Evolutionary conservation across 2,888 invertebrate species (phyloP), one percentile per base, ranked within the genome.

Genomic region (Ptychoptera contaminata): DNA sequence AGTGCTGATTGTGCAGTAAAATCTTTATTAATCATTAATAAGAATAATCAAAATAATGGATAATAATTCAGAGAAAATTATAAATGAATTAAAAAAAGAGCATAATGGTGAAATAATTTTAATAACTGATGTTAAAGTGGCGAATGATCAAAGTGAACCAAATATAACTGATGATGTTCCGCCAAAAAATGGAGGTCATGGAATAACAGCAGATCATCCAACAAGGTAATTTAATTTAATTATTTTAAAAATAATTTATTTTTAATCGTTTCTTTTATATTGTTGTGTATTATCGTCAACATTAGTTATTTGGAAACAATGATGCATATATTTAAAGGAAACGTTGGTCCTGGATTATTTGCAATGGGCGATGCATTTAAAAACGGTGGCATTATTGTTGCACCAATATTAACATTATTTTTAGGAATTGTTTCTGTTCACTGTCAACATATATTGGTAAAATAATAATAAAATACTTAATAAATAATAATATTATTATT

Each of bases 301-400:
- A 46, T 42, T 63, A 92, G 92, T 51, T 92, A 86, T 61, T 55
- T 76, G 53, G 87, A 91, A 62, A 88, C 91, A 1, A 70, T 94
- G 63, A 82, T 91, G 69, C 93, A 96, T 63, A 69, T 96, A 47
- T 79, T 96, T 59, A 90, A 93, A 61, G 94, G 93, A 11, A 96
- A 94, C 68, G 81, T 97, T 47, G 96, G 97, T 30, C 91, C 94
- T 0, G 97, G 96, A 1, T 77, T 96, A 51, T 79, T 96, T 57
- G 96, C 96, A 2, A 85, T 97, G 80, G 96, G 96, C 8, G 82
- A 88, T 60, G 96, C 92, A 1, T 86, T 93, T 60, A 84, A 78
- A 61, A 86, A 96, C 63, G 87, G 92, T 15, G 97, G 97, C 8
- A 67, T 97, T 2, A 59, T 87, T 48, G 76, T 91, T 47, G 87